Percentiles rank a stretch among this genome's conserved stretches.
Conservation (phyloP, 2,888 invertebrate species). For the Acleris emargana region DNA sequence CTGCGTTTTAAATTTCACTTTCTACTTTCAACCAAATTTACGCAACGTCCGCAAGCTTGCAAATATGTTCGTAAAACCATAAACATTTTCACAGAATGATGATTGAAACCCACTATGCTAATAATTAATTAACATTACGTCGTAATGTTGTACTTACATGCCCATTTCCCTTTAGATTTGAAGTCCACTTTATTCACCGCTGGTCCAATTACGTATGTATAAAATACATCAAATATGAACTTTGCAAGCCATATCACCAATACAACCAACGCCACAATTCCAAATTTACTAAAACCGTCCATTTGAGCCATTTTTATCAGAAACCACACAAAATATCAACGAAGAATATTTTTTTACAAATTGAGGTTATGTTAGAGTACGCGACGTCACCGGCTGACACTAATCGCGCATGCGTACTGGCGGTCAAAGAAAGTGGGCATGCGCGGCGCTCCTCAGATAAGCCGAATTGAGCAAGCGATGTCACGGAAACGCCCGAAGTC, state of each 20-base stretch:
- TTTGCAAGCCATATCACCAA: conserved; percentile 59
- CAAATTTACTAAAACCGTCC: conserved; percentile 72
- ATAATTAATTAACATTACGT: conserved; percentile 29
- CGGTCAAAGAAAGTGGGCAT: conserved; percentile 72
- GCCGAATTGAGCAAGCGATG: conserved; percentile 24
- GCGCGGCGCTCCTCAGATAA: conserved; percentile 53
- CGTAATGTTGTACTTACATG: conserved; percentile 84
- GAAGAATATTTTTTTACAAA: conserved; percentile 36
- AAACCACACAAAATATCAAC: conserved; percentile 10
- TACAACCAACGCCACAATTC: conserved; percentile 66
- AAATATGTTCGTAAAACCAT: too few species aligned
- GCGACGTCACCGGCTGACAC: conserved; percentile 60
- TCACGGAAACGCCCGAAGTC: conserved; percentile 46
- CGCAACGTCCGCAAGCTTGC: too few species aligned
- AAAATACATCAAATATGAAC: conserved; percentile 54
- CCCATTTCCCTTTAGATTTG: conserved; percentile 90
- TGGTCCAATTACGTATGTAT: conserved; percentile 79
- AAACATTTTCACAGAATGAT: background rate
- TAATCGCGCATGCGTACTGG: conserved; percentile 74
- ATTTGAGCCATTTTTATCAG: conserved; percentile 53
- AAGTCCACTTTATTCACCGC: conserved; percentile 85
- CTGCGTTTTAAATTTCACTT: conserved; percentile 28
- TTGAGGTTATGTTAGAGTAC: conserved; percentile 62
- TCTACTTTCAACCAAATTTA: conserved; percentile 18
- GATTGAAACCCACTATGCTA: background rate